Conservation (phyloP, 2,113 vertebrate genomes). For the Caloenas nicobarica region DNA sequence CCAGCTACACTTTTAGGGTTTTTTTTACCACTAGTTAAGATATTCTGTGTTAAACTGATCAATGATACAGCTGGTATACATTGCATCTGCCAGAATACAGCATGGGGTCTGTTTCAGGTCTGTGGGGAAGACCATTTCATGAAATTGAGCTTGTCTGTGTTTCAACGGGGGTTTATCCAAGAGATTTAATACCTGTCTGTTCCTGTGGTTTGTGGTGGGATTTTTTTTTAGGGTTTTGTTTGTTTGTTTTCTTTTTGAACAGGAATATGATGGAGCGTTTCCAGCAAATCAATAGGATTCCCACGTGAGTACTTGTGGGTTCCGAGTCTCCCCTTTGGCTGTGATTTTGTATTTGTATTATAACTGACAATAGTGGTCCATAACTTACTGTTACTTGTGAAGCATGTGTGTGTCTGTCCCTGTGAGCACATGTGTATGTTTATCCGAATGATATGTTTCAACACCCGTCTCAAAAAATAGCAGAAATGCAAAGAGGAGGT, state of each 20-base stretch:
- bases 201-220: accelerated
- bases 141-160: neutral
- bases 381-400: neutral
- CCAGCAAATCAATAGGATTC: conserved; percentile 82
- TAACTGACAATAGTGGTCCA: accelerated
- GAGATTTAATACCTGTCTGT: neutral
- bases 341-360: neutral
- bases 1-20: neutral
- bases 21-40: neutral
- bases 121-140: neutral
- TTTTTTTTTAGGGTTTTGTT: neutral
- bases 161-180: neutral
- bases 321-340: neutral
- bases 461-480: neutral
- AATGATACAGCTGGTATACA: accelerated
- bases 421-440: accelerated
- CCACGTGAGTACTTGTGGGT: conserved; percentile 76
- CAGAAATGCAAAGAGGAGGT: neutral
- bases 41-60: neutral
- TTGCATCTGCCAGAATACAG: accelerated
- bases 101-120: neutral
- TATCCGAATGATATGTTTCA: neutral
- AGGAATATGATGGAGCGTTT: conserved; percentile 87
- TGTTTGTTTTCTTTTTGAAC: neutral
- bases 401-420: neutral